Percentiles rank a stretch among this genome's conserved stretches.
These are phyloP conservation scores for Lasioglossum pauxillum DNA, from an alignment of 2,888 invertebrate species.

Conservation along the genomic window DNA sequence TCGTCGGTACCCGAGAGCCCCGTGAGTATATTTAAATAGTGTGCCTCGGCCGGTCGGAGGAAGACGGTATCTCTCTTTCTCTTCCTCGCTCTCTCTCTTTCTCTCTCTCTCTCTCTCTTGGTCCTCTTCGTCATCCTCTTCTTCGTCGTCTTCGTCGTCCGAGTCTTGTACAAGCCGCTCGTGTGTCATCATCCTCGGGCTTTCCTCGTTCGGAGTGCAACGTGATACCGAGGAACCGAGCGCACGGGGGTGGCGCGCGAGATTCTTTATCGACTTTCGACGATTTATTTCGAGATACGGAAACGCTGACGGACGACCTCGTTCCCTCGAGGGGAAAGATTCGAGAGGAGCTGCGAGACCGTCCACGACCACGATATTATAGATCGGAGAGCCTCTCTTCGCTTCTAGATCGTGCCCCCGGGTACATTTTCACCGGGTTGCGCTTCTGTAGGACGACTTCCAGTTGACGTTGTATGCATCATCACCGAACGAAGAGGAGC, in stretches of 20 bases:
- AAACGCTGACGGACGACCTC: constrained; percentile 17
- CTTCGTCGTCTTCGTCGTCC: constrained; percentile 35
- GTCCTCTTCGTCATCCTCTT: constrained; percentile 2
- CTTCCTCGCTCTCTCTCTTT: neutral
- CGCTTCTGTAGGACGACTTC: neutral
- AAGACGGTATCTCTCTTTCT: constrained; percentile 45
- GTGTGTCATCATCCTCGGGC: constrained; percentile 57
- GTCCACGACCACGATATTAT: neutral
- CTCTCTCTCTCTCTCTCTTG: constrained; percentile 5
- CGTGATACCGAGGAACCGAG: constrained; percentile 54
- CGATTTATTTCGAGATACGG: constrained; percentile 54
- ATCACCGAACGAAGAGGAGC: neutral
- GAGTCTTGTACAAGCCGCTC: constrained; percentile 32
- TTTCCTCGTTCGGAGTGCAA: constrained; percentile 68
- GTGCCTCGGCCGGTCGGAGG: constrained; percentile 68
- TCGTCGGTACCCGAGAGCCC: constrained; percentile 54
- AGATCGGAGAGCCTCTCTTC: neutral
- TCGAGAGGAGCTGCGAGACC: neutral
- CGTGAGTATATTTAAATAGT: constrained; percentile 73
- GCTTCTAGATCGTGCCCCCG: neutral
- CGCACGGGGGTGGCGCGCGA: constrained; percentile 56
- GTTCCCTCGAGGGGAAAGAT: neutral
- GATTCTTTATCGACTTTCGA: constrained; percentile 40
- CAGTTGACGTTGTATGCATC: neutral
- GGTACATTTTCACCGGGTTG: neutral